Percentiles rank a stretch among this genome's conserved stretches.
These are phyloP conservation scores for Coelopa frigida DNA, from an alignment of 1,140 invertebrate genomes.

Conservation along the genomic window DNA sequence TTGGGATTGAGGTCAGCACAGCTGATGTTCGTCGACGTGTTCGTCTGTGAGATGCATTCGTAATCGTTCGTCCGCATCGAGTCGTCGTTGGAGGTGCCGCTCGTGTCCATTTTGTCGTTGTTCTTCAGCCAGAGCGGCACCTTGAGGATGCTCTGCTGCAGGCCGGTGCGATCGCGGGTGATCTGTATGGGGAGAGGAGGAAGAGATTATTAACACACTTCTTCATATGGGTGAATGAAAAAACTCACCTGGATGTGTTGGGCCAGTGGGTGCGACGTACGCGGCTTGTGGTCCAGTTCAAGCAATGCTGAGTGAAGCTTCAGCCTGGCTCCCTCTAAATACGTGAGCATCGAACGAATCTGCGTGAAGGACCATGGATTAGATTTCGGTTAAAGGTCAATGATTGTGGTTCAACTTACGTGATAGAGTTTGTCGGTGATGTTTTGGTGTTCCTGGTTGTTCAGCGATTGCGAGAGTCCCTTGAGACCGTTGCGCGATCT, in stretches of 20 bases:
- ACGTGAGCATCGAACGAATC: slow-evolving; percentile 88
- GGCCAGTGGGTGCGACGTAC: slow-evolving; percentile 70
- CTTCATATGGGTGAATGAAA: not conserved
- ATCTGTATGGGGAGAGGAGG: slow-evolving; percentile 48
- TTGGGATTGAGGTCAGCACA: slow-evolving; percentile 4
- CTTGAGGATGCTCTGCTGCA: slow-evolving; percentile 79
- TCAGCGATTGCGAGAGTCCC: slow-evolving; percentile 84
- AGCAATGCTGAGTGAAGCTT: slow-evolving; percentile 77
- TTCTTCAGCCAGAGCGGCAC: slow-evolving; percentile 71
- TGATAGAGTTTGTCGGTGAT: slow-evolving; percentile 86
- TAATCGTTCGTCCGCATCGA: slow-evolving; percentile 20
- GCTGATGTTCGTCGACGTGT: slow-evolving; percentile 14
- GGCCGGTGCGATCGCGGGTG: slow-evolving; percentile 80
- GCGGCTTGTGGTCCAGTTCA: slow-evolving; percentile 69
- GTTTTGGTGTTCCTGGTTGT: slow-evolving; percentile 84
- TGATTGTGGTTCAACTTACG: slow-evolving; percentile 55
- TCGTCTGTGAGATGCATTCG: slow-evolving; percentile 28
- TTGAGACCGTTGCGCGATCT: slow-evolving; percentile 80
- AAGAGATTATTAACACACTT: not conserved
- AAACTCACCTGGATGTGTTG: slow-evolving; percentile 60
- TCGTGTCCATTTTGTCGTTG: slow-evolving; percentile 48
- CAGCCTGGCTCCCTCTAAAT: slow-evolving; percentile 80
- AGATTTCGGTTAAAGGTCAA: slow-evolving; percentile 26
- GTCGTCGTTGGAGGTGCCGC: slow-evolving; percentile 28
- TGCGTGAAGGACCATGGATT: slow-evolving; percentile 44